Conservation (phyloP, 2,888 invertebrate species). For the Drosophila antonietae region DNA sequence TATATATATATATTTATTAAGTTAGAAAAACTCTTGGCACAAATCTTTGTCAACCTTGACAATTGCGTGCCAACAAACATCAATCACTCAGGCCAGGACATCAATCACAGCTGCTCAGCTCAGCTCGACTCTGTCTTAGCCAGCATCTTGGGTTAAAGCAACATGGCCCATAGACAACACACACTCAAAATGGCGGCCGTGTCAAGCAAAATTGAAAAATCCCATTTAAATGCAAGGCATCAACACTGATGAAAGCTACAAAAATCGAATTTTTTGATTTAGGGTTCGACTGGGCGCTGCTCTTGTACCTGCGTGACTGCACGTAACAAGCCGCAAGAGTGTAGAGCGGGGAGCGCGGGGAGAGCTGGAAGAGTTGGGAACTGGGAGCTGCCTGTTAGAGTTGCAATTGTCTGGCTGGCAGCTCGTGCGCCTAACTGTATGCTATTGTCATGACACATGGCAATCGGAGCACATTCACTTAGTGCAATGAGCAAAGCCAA, state of each 20-base stretch:
- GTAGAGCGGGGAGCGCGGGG: too few species aligned
- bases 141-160: constrained; percentile 15
- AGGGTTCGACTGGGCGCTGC: neutral
- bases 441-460: constrained; percentile 67
- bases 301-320: constrained; percentile 28
- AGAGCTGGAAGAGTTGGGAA: too few species aligned
- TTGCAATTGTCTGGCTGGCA: constrained; percentile 25
- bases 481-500: constrained; percentile 61
- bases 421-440: constrained; percentile 71
- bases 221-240: constrained; percentile 58
- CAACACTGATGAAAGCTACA: constrained; percentile 16
- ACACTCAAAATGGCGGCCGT: constrained; percentile 27
- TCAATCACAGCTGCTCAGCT: constrained; percentile 53
- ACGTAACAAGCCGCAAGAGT: constrained; percentile 8
- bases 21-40: constrained; percentile 10
- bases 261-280: constrained; percentile 1
- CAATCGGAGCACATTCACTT: constrained; percentile 62
- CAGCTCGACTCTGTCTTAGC: neutral
- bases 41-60: constrained; percentile 58
- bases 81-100: constrained; percentile 59
- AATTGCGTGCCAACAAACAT: constrained; percentile 46
- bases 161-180: neutral
- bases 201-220: constrained; percentile 52
- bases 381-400: constrained; percentile 11
- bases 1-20: neutral